Evolutionary conservation across 92 coral and sea anemone species (phyloP).

Genomic region (Epizoanthus illoricatus): DNA sequence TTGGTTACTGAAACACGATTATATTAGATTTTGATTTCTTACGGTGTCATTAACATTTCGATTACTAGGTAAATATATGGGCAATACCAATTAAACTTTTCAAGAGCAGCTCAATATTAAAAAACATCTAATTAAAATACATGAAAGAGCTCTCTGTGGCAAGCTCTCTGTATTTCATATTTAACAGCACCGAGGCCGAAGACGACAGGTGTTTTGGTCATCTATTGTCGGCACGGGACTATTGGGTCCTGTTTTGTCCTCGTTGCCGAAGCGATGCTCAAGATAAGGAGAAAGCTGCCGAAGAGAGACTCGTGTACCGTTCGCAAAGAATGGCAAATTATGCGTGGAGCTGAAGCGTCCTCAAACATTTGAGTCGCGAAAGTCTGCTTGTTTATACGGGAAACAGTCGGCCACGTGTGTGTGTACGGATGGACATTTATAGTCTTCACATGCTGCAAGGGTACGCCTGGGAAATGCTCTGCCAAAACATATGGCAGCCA

Average conservation of each 20-base stretch:
- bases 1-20: not conserved
- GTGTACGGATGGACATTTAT: not conserved
- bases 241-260: not conserved
- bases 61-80: conserved; percentile 4
- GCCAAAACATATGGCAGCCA: too few relatives aligned
- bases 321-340: conserved; percentile 13
- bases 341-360: not conserved
- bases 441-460: too few relatives aligned
- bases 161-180: not conserved
- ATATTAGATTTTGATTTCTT: conserved; percentile 11
- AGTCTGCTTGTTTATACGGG: not conserved
- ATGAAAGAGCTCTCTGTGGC: not conserved
- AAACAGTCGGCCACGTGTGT: not conserved
- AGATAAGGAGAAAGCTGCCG: not conserved
- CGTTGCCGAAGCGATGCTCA: conserved; percentile 34
- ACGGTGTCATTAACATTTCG: conserved; percentile 13
- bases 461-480: too few relatives aligned
- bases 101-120: conserved; percentile 11
- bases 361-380: not conserved
- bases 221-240: conserved; percentile 1
- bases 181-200: not conserved
- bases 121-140: not conserved
- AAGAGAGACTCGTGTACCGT: not conserved
- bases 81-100: conserved; percentile 10
- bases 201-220: conserved; percentile 6